phyloP scores from a whole-genome alignment of 2,113 vertebrate genomes.

The Barbus barbus region DNA sequence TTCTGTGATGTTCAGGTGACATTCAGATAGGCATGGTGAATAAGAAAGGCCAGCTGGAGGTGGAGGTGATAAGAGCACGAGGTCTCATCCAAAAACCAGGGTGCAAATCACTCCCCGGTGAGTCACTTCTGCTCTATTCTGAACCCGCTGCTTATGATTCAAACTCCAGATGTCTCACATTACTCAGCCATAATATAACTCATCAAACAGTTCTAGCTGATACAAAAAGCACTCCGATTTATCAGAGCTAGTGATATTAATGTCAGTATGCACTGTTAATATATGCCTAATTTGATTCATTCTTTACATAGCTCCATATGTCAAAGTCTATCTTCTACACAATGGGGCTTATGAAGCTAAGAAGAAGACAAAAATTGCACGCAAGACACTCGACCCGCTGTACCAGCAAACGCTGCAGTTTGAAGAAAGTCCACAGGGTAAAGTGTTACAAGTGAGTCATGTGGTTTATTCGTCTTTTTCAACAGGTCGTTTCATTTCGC shows the following conservation, averaged over 20 bases:
- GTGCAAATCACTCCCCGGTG: conserved; percentile 96
- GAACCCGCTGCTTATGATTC: neutral
- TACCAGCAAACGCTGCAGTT: conserved; percentile 96
- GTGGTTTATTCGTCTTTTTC: neutral
- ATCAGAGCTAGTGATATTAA: neutral
- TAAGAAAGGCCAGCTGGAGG: conserved; percentile 96
- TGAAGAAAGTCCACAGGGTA: conserved; percentile 95
- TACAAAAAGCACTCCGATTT: neutral
- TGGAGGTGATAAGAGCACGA: conserved; percentile 96
- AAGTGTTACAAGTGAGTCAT: conserved; percentile 93
- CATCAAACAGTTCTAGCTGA: conserved; percentile 1
- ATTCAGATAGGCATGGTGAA: conserved; percentile 99
- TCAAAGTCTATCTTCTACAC: conserved; percentile 96
- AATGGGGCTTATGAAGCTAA: conserved; percentile 96
- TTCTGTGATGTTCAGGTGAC: conserved; percentile 78
- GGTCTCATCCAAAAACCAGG: conserved; percentile 94
- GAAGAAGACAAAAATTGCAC: conserved; percentile 98
- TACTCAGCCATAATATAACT: neutral
- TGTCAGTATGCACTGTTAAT: neutral
- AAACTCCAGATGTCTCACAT: neutral
- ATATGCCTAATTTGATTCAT: conserved; percentile 49
- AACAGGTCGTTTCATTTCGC: neutral
- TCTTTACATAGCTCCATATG: conserved; percentile 87
- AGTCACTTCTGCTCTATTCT: conserved; percentile 49
- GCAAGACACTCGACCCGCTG: conserved; percentile 96